These are phyloP conservation scores for Whitmania pigra DNA, from an alignment of 1,140 invertebrate species.

Conservation along the genomic window DNA sequence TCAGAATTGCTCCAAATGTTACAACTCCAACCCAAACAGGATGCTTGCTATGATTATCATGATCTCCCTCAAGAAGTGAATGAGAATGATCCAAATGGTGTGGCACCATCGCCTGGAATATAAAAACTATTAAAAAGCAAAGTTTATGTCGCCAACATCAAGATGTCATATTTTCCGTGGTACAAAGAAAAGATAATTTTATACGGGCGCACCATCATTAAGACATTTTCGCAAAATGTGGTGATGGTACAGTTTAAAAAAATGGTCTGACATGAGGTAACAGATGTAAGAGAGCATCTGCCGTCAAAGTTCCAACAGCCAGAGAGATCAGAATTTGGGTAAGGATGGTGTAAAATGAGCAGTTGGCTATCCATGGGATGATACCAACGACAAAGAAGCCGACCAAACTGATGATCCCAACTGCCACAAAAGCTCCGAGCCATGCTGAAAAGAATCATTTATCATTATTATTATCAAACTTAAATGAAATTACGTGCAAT, in stretches of 20 bases:
- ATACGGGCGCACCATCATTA: too few relatives aligned
- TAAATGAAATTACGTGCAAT: too few relatives aligned
- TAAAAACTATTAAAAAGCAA: background rate
- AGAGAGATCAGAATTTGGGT: slow-evolving; percentile 75
- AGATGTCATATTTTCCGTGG: too few relatives aligned
- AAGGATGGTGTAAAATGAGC: slow-evolving; percentile 67
- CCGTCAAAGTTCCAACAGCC: slow-evolving; percentile 74
- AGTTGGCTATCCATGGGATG: slow-evolving; percentile 66
- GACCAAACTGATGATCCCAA: slow-evolving; percentile 55
- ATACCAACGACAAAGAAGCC: slow-evolving; percentile 62
- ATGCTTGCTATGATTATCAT: slow-evolving; percentile 14
- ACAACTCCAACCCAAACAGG: slow-evolving; percentile 66
- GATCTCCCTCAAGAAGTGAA: background rate
- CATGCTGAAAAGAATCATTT: slow-evolving; percentile 25
- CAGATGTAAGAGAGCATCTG: slow-evolving; percentile 75
- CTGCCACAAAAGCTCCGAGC: slow-evolving; percentile 22
- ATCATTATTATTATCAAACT: background rate
- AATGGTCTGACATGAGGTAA: slow-evolving; percentile 57
- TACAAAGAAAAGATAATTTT: too few relatives aligned
- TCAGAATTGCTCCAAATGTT: slow-evolving; percentile 64
- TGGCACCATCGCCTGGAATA: slow-evolving; percentile 12
- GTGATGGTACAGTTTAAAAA: background rate
- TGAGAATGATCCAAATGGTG: background rate
- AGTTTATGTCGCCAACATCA: too few relatives aligned
- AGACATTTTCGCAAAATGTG: too few relatives aligned